These are phyloP conservation scores for Hydropsyche tenuis DNA, from an alignment of 1,140 invertebrate genomes.

Conservation along the genomic window DNA sequence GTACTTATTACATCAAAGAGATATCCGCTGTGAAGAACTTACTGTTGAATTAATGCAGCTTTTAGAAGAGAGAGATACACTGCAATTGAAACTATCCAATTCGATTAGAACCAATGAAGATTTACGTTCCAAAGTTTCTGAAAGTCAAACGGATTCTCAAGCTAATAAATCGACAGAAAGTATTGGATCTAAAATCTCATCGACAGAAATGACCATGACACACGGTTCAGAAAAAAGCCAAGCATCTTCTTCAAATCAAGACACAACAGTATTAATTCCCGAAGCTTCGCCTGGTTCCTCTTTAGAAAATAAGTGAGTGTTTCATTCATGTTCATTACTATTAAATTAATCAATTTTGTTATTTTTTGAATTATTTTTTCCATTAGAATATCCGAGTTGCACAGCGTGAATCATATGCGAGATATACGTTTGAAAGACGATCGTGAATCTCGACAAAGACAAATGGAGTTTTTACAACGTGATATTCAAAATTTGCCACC, in stretches of 20 bases:
- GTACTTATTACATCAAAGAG: constrained; percentile 86
- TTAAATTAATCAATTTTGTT: too few species aligned
- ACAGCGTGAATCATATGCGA: constrained; percentile 72
- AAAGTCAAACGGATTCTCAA: neutral
- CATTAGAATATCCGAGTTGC: constrained; percentile 74
- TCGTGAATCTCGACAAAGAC: constrained; percentile 74
- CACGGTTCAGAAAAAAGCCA: neutral
- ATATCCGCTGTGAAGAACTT: constrained; percentile 87
- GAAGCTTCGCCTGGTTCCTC: neutral
- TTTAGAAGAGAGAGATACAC: constrained; percentile 82
- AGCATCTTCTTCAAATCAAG: neutral
- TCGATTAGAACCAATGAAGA: constrained; percentile 76
- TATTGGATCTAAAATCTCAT: neutral
- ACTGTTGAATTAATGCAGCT: constrained; percentile 84
- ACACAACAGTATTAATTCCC: neutral
- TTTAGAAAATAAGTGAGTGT: constrained; percentile 17
- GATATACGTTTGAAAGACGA: constrained; percentile 77
- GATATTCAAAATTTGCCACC: constrained; percentile 72
- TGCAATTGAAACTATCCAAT: constrained; percentile 82
- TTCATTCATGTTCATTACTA: neutral
- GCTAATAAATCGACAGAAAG: neutral
- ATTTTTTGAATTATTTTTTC: constrained; percentile 19
- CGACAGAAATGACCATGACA: neutral
- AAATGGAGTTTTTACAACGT: constrained; percentile 74
- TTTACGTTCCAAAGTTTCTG: constrained; percentile 52